Evolutionary conservation across 2,113 vertebrate species (phyloP).

Genomic region (Actenoides hombroni): DNA sequence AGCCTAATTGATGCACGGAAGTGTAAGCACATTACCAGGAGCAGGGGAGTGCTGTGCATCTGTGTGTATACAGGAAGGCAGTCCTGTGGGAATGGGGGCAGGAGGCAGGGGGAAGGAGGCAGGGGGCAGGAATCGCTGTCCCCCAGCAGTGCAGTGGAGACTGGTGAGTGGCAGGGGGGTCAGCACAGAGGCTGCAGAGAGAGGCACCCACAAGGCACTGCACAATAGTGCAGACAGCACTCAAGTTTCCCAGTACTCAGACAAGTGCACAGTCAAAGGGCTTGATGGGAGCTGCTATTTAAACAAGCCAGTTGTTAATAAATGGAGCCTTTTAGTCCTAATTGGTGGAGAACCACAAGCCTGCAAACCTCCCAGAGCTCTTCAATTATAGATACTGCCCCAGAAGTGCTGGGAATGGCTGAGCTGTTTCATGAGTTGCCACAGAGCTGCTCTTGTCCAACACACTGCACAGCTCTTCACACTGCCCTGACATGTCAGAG

Average conservation of each 20-base stretch:
- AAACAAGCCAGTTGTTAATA: slow-evolving; percentile 70
- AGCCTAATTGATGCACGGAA: not conserved
- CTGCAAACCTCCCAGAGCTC: slow-evolving; percentile 39
- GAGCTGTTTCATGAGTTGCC: not conserved
- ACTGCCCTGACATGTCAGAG: not conserved
- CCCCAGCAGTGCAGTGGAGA: not conserved
- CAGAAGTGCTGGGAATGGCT: slow-evolving; percentile 16
- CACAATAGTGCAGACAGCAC: not conserved
- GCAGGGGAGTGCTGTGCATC: fast-evolving
- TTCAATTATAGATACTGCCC: slow-evolving; percentile 62
- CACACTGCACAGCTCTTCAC: not conserved
- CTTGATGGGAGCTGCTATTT: slow-evolving; percentile 29
- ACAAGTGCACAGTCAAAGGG: not conserved
- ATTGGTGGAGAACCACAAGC: slow-evolving; percentile 50
- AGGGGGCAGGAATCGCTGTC: not conserved
- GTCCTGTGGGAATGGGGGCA: not conserved
- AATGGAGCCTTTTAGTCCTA: slow-evolving; percentile 62
- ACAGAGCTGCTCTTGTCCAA: not conserved
- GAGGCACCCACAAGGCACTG: not conserved
- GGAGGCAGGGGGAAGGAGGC: not conserved
- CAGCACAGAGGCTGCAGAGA: not conserved
- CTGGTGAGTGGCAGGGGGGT: not conserved
- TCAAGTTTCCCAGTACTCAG: not conserved
- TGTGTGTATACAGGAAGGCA: not conserved
- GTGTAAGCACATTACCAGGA: not conserved